A percentile compares a stretch with the other conserved stretches of the same genome.
phyloP scores from a whole-genome alignment of 2,113 vertebrate genomes.

The Paralichthys olivaceus region DNA sequence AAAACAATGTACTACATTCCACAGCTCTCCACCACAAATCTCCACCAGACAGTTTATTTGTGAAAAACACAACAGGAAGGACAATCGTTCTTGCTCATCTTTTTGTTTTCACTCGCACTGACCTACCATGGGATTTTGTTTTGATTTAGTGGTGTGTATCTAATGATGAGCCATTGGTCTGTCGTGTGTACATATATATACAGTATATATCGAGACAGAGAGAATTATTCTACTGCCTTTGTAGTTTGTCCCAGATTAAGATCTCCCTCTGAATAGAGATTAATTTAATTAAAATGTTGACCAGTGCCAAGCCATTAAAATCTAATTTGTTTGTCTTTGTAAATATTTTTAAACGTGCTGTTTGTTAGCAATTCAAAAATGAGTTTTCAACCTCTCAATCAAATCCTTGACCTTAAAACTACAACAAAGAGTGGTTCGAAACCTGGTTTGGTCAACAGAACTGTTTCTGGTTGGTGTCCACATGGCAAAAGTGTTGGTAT shows the following conservation, averaged over 20 bases:
- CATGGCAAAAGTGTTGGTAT: slow-evolving; percentile 59
- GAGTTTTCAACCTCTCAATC: slow-evolving; percentile 60
- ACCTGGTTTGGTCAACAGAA: slow-evolving; percentile 40
- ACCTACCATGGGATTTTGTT: slow-evolving; percentile 36
- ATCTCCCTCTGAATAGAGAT: slow-evolving; percentile 56
- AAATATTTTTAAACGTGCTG: slow-evolving; percentile 71
- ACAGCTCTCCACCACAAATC: slow-evolving; percentile 20
- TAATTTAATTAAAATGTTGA: slow-evolving; percentile 75
- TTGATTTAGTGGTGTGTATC: slow-evolving; percentile 51
- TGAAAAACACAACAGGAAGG: slow-evolving; percentile 36
- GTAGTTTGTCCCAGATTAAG: slow-evolving; percentile 60
- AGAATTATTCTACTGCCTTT: slow-evolving; percentile 53
- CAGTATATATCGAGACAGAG: too few relatives aligned
- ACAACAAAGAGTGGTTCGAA: slow-evolving; percentile 39
- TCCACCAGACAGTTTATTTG: slow-evolving; percentile 25
- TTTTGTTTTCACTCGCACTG: slow-evolving; percentile 60
- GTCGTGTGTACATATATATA: slow-evolving; percentile 21
- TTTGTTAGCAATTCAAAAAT: slow-evolving; percentile 73
- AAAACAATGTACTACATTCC: slow-evolving; percentile 42
- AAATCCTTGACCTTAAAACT: slow-evolving; percentile 59
- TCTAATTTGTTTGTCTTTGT: slow-evolving; percentile 70
- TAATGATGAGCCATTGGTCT: slow-evolving; percentile 52
- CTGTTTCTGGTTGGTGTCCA: slow-evolving; percentile 55
- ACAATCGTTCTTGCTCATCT: slow-evolving; percentile 50
- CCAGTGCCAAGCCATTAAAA: slow-evolving; percentile 59